Conservation (phyloP, 2,797 vertebrate species). For the Chaenodraco wilsoni region DNA sequence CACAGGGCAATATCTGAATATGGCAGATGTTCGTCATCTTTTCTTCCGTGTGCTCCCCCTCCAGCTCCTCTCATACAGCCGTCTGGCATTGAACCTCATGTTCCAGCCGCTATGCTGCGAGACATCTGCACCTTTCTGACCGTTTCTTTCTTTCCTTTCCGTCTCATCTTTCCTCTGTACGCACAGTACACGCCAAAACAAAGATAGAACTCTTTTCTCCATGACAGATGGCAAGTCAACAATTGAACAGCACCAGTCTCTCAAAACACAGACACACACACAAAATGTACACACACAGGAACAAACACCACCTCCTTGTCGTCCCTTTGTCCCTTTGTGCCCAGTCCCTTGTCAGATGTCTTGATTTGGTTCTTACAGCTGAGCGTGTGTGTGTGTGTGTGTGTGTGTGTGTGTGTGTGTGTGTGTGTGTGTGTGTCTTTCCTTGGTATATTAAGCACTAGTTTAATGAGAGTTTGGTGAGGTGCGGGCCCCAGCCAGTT, state of each 20-base stretch:
- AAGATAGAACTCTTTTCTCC: conserved; percentile 81
- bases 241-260: conserved; percentile 89
- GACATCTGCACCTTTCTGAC: conserved; percentile 84
- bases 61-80: conserved; percentile 84
- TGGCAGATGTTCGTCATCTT: conserved; percentile 73
- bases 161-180: conserved; percentile 71
- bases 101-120: conserved; percentile 63
- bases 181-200: conserved; percentile 41
- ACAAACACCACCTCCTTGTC: conserved; percentile 64
- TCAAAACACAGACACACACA: conserved; percentile 60
- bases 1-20: conserved; percentile 71
- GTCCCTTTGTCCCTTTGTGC: conserved; percentile 64
- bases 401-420: no score
- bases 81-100: conserved; percentile 84
- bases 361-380: conserved; percentile 67
- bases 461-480: conserved; percentile 94
- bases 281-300: conserved; percentile 47
- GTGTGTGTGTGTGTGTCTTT: conserved; percentile 51
- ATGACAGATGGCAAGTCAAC: conserved; percentile 99
- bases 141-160: conserved; percentile 64
- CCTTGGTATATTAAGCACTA: conserved; percentile 81
- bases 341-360: conserved; percentile 64
- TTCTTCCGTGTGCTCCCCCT: conserved; percentile 61
- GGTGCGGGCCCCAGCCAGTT: conserved; percentile 92
- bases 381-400: conserved; percentile 14